These are phyloP conservation scores for Rutilus rutilus DNA, from an alignment of 2,113 vertebrate species.

Conservation along the genomic window DNA sequence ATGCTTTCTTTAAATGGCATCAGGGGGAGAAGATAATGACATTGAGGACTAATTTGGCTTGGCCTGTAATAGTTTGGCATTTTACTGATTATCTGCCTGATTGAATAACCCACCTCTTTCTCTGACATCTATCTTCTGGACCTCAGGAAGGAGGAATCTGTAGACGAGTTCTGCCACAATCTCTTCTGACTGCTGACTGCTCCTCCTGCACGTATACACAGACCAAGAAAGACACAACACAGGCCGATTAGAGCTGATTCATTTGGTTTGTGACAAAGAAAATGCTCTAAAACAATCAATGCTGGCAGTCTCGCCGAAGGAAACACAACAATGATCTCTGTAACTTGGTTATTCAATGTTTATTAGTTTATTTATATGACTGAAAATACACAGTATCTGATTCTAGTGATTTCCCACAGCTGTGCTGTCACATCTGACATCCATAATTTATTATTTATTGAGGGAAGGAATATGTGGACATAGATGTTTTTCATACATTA, in stretches of 20 bases:
- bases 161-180: slow-evolving; percentile 93
- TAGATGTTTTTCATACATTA: background rate
- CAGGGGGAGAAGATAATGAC: background rate
- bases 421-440: background rate
- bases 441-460: slow-evolving; percentile 5
- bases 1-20: background rate
- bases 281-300: background rate
- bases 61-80: background rate
- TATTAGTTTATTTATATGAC: background rate
- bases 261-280: background rate
- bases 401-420: background rate
- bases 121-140: slow-evolving; percentile 80
- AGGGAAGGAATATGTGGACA: no score
- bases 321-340: background rate
- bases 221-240: slow-evolving; percentile 31
- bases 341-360: background rate
- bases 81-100: background rate
- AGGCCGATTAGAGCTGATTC: background rate
- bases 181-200: slow-evolving; percentile 86
- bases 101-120: slow-evolving; percentile 81
- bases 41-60: background rate
- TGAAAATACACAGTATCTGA: background rate
- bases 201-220: slow-evolving; percentile 74
- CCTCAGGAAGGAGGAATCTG: slow-evolving; percentile 90
- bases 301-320: background rate